phyloP scores from a whole-genome alignment of 1,140 invertebrate genomes.

The Eueides isabella region DNA sequence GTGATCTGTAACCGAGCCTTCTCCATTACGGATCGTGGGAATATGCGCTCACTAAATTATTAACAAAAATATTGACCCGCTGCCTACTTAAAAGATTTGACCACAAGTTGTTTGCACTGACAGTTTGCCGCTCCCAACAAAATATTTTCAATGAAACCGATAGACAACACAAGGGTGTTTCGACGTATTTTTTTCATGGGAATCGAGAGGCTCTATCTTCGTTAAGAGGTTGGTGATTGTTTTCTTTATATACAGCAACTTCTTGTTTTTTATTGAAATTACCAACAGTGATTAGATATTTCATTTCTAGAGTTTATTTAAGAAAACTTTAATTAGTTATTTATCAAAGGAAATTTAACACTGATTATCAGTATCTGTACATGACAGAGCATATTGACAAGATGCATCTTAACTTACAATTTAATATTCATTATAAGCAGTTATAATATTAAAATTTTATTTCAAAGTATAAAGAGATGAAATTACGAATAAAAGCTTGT shows the following conservation, averaged over 20 bases:
- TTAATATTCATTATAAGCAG: background rate
- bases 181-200: slow-evolving; percentile 33
- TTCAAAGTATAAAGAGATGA: slow-evolving; percentile 8
- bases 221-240: background rate
- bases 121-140: slow-evolving; percentile 72
- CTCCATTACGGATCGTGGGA: slow-evolving; percentile 71
- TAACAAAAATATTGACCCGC: slow-evolving; percentile 79
- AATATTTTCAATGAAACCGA: slow-evolving; percentile 63
- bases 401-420: background rate
- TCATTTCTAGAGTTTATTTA: no score
- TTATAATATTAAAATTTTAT: background rate
- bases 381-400: background rate
- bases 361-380: no score
- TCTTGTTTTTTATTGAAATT: background rate
- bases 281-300: background rate
- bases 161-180: slow-evolving; percentile 34
- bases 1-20: slow-evolving; percentile 63
- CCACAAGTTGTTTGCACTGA: slow-evolving; percentile 69
- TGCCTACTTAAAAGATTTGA: slow-evolving; percentile 79
- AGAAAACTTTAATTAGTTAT: no score
- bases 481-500: slow-evolving; percentile 8
- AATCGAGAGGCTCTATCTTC: background rate
- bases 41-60: slow-evolving; percentile 72
- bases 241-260: background rate
- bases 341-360: no score